A percentile compares a stretch with the other conserved stretches of the same genome.
Conservation (phyloP, 2,113 vertebrate genomes). For the Chaetodon auriga region DNA sequence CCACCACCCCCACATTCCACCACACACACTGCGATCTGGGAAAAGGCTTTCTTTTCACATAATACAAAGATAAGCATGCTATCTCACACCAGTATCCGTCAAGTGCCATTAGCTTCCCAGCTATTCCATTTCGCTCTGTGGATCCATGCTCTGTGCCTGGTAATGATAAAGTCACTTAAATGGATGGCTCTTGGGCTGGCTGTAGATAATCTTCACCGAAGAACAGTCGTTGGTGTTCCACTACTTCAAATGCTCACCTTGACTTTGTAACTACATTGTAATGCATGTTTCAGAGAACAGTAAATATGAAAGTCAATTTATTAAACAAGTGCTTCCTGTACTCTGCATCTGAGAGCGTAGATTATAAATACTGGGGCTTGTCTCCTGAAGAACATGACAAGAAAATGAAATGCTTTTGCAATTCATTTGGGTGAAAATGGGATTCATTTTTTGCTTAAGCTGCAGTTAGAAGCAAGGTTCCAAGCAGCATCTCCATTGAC, state of each 20-base stretch:
- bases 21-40: conserved; percentile 49
- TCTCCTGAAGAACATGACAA: conserved; percentile 20
- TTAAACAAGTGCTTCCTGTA: conserved; percentile 29
- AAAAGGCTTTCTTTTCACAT: conserved; percentile 76
- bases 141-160: conserved; percentile 70
- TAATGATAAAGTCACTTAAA: conserved; percentile 81
- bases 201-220: conserved; percentile 69
- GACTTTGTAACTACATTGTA: conserved; percentile 50
- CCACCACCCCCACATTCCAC: conserved; percentile 1
- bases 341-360: not conserved
- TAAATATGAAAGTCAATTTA: conserved; percentile 37
- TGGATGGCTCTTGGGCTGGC: conserved; percentile 68
- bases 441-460: conserved; percentile 2
- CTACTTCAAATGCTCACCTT: conserved; percentile 55
- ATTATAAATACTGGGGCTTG: conserved; percentile 7
- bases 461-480: not conserved
- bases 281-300: conserved; percentile 19
- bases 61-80: conserved; percentile 78
- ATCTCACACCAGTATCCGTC: conserved; percentile 78
- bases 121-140: conserved; percentile 73
- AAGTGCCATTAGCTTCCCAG: conserved; percentile 81
- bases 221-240: conserved; percentile 60
- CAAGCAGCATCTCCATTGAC: not conserved
- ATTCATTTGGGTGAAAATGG: conserved; percentile 13
- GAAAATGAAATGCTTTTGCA: conserved; percentile 1